phyloP scores from a whole-genome alignment of 2,113 vertebrate species.

The Rostratula benghalensis region DNA sequence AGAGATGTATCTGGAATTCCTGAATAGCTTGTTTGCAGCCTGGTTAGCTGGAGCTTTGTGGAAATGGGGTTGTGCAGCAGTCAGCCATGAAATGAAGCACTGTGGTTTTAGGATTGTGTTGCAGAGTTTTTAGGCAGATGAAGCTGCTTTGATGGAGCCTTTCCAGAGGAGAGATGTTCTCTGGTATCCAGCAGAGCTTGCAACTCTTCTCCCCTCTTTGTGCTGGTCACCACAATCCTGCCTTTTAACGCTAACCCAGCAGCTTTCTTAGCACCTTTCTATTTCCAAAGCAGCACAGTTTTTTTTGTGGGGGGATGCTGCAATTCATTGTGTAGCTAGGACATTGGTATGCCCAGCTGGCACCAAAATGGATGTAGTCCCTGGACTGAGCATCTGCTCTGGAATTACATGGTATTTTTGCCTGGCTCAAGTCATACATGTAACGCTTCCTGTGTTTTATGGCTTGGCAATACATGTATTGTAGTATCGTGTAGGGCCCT shows the following conservation, averaged over 20 bases:
- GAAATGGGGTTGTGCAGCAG: background rate
- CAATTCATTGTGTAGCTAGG: background rate
- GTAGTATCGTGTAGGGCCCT: background rate
- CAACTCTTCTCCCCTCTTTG: background rate
- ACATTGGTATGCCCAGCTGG: background rate
- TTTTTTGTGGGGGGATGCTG: background rate
- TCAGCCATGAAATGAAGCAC: background rate
- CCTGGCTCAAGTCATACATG: background rate
- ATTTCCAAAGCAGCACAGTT: background rate
- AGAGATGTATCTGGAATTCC: background rate
- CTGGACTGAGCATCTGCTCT: background rate
- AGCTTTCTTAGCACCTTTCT: background rate
- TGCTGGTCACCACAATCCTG: background rate
- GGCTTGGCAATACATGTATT: accelerated
- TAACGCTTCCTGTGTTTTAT: background rate
- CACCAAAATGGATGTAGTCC: background rate
- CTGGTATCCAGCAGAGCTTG: background rate
- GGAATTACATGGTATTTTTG: background rate
- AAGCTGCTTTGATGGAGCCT: background rate
- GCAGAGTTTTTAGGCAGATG: background rate
- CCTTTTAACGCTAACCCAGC: background rate
- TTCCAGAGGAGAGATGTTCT: background rate
- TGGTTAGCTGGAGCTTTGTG: background rate
- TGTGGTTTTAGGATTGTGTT: background rate
- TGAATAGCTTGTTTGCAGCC: background rate